Percentiles rank a stretch among this genome's conserved stretches.
phyloP scores from a whole-genome alignment of 2,797 vertebrate species.

The Artibeus jamaicensis region DNA sequence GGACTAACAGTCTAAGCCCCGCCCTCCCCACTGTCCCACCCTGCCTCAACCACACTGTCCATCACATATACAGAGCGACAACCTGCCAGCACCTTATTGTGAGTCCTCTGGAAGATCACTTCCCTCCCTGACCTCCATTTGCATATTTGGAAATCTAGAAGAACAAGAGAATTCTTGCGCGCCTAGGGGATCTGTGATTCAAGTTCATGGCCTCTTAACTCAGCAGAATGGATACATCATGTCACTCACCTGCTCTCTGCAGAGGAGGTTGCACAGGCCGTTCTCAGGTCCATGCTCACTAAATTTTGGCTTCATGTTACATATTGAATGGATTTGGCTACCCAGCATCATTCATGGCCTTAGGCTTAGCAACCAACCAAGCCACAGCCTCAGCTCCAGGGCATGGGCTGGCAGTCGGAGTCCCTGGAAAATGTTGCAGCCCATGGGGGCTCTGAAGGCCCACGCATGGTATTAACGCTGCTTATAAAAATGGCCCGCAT shows the following conservation, averaged over 20 bases:
- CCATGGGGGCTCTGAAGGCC: background rate
- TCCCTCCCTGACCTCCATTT: background rate
- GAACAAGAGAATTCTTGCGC: background rate
- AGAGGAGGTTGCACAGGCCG: background rate
- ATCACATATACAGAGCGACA: background rate
- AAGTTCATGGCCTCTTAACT: background rate
- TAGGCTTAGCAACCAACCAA: background rate
- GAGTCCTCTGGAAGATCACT: background rate
- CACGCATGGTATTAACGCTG: conserved; percentile 29
- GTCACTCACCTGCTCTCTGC: background rate
- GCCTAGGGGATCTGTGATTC: background rate
- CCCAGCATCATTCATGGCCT: background rate
- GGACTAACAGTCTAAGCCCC: background rate
- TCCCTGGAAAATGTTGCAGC: background rate
- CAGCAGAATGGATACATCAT: background rate
- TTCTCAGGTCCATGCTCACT: background rate
- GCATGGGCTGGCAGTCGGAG: background rate
- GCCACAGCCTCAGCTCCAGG: background rate
- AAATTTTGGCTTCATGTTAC: background rate
- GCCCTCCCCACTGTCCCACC: background rate
- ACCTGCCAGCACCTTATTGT: background rate
- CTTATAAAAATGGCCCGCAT: conserved; percentile 62
- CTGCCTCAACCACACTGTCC: background rate
- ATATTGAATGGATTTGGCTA: background rate
- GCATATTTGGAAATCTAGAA: background rate